Percentiles rank a stretch among this genome's conserved stretches.
phyloP scores from a whole-genome alignment of 2,888 invertebrate genomes.

The Trissoscelio sp. region DNA sequence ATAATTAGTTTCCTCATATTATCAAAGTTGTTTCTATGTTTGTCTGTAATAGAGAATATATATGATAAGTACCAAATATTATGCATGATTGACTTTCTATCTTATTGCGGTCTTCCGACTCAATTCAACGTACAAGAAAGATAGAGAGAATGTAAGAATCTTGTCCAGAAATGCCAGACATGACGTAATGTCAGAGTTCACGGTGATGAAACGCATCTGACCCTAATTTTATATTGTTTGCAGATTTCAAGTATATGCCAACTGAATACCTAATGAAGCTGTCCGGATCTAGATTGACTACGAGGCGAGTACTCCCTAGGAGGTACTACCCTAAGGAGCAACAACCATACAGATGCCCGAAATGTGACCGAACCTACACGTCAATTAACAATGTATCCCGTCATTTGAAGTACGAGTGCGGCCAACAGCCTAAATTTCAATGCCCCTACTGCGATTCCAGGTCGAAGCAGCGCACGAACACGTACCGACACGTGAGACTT shows the following conservation, averaged over 20 bases:
- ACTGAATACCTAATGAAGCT: slow-evolving; percentile 40
- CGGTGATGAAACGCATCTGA: slow-evolving; percentile 35
- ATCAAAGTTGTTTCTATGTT: no score
- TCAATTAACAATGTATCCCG: slow-evolving; percentile 65
- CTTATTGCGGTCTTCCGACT: background rate
- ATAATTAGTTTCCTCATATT: no score
- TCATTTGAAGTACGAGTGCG: slow-evolving; percentile 72
- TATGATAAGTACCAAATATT: background rate
- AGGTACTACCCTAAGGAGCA: slow-evolving; percentile 8
- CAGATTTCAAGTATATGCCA: slow-evolving; percentile 60
- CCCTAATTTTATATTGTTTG: slow-evolving; percentile 59
- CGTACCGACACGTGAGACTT: slow-evolving; percentile 69
- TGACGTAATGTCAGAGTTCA: background rate
- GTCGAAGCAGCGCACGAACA: slow-evolving; percentile 71
- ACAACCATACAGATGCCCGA: slow-evolving; percentile 71
- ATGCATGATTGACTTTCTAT: slow-evolving; percentile 21
- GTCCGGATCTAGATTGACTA: slow-evolving; percentile 5
- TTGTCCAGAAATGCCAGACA: no score
- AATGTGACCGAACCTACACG: slow-evolving; percentile 75
- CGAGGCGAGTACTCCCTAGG: slow-evolving; percentile 10
- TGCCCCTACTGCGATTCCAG: slow-evolving; percentile 71
- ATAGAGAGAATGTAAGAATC: background rate
- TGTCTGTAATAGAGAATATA: no score
- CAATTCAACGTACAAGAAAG: background rate
- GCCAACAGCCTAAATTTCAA: slow-evolving; percentile 69